phyloP scores from a whole-genome alignment of 2,888 invertebrate genomes.

The Drosophila histrio region DNA sequence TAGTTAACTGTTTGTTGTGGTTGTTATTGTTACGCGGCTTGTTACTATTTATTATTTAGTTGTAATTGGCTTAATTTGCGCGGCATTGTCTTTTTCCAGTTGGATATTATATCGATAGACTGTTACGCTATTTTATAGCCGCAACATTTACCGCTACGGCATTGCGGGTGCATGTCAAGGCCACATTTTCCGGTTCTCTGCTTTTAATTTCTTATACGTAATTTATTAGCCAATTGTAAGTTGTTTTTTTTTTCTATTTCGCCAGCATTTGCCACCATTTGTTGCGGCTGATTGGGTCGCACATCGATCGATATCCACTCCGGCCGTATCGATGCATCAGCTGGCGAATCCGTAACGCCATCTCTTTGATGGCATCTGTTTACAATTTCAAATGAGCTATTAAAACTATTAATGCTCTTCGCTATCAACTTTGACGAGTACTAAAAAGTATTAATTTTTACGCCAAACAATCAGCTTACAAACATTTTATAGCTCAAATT shows the following conservation, averaged over 20 bases:
- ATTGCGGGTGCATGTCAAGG: conserved; percentile 44
- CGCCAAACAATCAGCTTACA: background rate
- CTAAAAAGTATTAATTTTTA: background rate
- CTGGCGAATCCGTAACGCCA: conserved; percentile 10
- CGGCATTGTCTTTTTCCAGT: conserved; percentile 49
- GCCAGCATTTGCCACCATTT: conserved; percentile 15
- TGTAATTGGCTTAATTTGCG: conserved; percentile 72
- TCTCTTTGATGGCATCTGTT: conserved; percentile 1
- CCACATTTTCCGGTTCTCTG: conserved; percentile 44
- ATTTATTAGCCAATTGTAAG: conserved; percentile 50
- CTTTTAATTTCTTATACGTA: conserved; percentile 40
- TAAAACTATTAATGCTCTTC: conserved; percentile 3
- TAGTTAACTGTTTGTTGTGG: conserved; percentile 37
- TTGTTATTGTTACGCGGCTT: conserved; percentile 12
- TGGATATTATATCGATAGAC: conserved; percentile 39
- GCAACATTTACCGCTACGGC: conserved; percentile 24
- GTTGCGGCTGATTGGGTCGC: conserved; percentile 4
- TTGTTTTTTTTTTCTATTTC: conserved; percentile 7
- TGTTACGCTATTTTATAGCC: conserved; percentile 24
- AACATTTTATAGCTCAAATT: background rate
- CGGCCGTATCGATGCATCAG: background rate
- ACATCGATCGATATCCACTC: conserved; percentile 29
- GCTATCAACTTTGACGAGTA: no score
- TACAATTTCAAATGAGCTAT: conserved; percentile 13
- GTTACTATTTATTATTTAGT: conserved; percentile 66